Evolutionary conservation across 2,888 invertebrate species (phyloP).

Genomic region (Caenorhabditis zanzibari): DNA sequence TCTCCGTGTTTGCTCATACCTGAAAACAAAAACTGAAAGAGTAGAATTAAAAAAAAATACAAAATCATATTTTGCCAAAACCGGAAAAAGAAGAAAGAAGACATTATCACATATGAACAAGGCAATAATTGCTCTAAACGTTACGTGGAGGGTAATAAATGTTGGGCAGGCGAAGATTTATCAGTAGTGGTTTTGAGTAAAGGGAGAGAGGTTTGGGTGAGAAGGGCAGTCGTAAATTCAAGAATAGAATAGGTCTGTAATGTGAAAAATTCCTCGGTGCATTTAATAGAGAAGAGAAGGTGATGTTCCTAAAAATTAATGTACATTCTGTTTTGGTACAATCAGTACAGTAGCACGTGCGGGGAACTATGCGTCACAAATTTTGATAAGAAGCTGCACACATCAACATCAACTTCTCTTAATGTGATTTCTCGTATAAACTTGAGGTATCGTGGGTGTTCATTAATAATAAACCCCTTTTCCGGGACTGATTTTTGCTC

Average conservation of each 20-base stretch:
- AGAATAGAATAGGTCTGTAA: constrained; percentile 1
- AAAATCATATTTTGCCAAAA: constrained; percentile 17
- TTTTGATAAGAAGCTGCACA: background rate
- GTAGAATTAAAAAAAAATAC: background rate
- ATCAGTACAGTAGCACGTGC: constrained; percentile 9
- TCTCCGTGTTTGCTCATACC: constrained; percentile 49
- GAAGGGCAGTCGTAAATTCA: constrained; percentile 37
- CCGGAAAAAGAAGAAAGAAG: constrained; percentile 41
- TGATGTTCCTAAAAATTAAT: background rate
- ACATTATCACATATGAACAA: constrained; percentile 36
- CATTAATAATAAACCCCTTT: too few relatives aligned
- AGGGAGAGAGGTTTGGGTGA: background rate
- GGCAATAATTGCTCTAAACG: constrained; percentile 60
- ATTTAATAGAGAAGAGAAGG: too few relatives aligned
- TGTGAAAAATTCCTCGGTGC: too few relatives aligned
- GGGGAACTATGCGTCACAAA: background rate
- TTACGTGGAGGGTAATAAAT: constrained; percentile 66
- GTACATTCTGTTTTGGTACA: background rate
- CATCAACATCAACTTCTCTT: background rate
- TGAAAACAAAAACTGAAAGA: constrained; percentile 1
- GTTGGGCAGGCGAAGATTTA: constrained; percentile 64
- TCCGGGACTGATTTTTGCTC: too few relatives aligned
- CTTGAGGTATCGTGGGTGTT: too few relatives aligned
- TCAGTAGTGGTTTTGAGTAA: constrained; percentile 43
- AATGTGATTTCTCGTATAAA: background rate